Evolutionary conservation across 1,140 invertebrate genomes (phyloP).

Genomic region (Parasteatoda tepidariorum): DNA sequence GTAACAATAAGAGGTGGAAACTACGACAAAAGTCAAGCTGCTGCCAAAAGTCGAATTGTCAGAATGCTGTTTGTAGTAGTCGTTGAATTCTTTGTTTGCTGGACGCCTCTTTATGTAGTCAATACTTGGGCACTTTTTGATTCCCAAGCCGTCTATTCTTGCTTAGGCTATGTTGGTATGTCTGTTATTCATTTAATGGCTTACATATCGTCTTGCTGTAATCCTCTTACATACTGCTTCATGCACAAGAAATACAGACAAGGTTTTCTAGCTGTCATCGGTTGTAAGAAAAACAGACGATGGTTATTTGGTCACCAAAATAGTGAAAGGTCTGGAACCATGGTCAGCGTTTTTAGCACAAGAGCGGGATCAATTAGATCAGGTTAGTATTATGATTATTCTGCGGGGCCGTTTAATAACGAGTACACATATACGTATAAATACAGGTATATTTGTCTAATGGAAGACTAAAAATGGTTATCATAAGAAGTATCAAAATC

Average conservation of each 20-base stretch:
- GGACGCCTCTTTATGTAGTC: conserved; percentile 71
- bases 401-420: too few species aligned
- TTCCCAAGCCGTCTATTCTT: conserved; percentile 63
- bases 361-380: conserved; percentile 38
- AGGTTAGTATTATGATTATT: not conserved
- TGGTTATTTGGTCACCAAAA: conserved; percentile 24
- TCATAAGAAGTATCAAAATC: too few species aligned
- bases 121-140: conserved; percentile 70
- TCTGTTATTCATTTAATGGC: conserved; percentile 70
- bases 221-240: conserved; percentile 74
- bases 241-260: conserved; percentile 71
- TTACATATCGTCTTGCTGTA: conserved; percentile 72
- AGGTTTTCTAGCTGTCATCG: conserved; percentile 33
- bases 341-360: conserved; percentile 48
- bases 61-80: conserved; percentile 73
- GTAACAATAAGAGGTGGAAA: not conserved
- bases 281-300: conserved; percentile 29
- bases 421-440: too few species aligned
- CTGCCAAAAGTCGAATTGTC: conserved; percentile 69
- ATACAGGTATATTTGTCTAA: too few species aligned
- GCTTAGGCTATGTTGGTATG: conserved; percentile 63
- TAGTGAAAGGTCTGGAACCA: conserved; percentile 37
- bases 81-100: conserved; percentile 73
- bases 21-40: conserved; percentile 65
- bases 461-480: too few species aligned